phyloP scores from a whole-genome alignment of 2,888 invertebrate genomes.

The Drosophila pseudotakahashii region DNA sequence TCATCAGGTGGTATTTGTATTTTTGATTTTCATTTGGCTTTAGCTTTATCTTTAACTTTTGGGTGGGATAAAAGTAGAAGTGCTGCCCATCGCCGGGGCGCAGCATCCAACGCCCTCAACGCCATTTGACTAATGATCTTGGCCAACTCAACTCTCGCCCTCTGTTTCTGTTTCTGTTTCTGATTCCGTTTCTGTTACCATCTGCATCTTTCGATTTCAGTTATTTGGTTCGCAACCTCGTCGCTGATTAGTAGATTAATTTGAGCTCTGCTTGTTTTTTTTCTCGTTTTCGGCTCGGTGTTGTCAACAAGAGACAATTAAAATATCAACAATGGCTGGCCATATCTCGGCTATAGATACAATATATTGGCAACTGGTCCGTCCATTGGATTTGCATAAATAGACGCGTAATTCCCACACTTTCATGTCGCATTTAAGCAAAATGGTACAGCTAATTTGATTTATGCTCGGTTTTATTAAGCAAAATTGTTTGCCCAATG shows the following conservation, averaged over 20 bases:
- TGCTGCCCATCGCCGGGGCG: conserved; percentile 6
- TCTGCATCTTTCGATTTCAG: conserved; percentile 27
- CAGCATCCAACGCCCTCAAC: conserved; percentile 62
- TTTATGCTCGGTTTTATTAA: conserved; percentile 65
- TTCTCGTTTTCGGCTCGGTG: conserved; percentile 21
- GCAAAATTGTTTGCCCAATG: conserved; percentile 51
- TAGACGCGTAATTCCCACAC: conserved; percentile 74
- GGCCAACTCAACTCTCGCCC: conserved; percentile 11
- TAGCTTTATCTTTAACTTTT: background rate
- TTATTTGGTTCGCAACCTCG: conserved; percentile 59
- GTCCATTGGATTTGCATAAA: conserved; percentile 66
- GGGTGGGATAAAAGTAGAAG: background rate
- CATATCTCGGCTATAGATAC: background rate
- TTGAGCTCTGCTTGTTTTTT: conserved; percentile 22
- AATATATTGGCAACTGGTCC: conserved; percentile 24
- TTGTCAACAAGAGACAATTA: conserved; percentile 75
- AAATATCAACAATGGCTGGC: conserved; percentile 62
- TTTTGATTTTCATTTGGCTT: background rate
- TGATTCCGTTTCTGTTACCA: background rate
- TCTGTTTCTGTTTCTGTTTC: no score
- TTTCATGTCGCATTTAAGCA: conserved; percentile 71
- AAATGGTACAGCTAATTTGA: conserved; percentile 72
- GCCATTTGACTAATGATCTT: conserved; percentile 57
- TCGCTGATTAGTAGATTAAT: conserved; percentile 73
- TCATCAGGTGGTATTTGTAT: conserved; percentile 9